Base-by-base conservation (phyloP, 2,113 vertebrate species). In the Calcarius ornatus region DNA sequence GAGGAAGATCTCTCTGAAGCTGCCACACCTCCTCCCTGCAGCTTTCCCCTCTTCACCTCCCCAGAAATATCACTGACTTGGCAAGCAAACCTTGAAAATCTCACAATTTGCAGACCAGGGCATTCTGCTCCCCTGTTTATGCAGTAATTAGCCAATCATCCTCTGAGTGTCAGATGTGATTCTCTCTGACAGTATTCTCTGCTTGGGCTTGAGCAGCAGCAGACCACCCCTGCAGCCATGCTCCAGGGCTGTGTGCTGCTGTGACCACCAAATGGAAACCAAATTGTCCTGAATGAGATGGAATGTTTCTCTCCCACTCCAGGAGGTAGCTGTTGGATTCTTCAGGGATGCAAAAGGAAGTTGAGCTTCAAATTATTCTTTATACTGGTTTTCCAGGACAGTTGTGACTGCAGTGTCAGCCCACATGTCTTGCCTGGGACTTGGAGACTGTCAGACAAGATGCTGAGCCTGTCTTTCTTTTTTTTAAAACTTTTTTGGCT, bases 341-440 rank as follows among this genome's bases (percentile, higher is more conserved):
- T 53, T 2, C 25, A 19, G 3, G 4, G 21, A 15, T 18, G 47
- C 9, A 54, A 42, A 43, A 72, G 20, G 11, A 64, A 60, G 3
- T 4, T 28, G 60, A 80, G 8, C n/a, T 28, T 48, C 20, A 48
- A 47, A 31, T 23, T 22, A 8, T 17, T 15, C 28, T 54, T 75
- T 63, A 25, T 40, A 5, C 5, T 5, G 0, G 35, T 3, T 78
- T 92, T 90, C 12, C 0, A 1, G 53, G 40, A 42, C 5, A 61
- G 15, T 10, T 40, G 6, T 50, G 5, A 4, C 10, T 90, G 12
- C 10, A n/a, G 17, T 54, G 35, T 27, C 43, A 69, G 18, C 43
- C 33, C 5, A 2, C 1, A 3, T 0, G 1, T n/a, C 19, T 51
- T 37, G 15, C 19, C 27, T 80, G 22, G 5, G 30, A 13, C 9